Conservation (phyloP, 2,113 vertebrate genomes). For the Microcebus ravelobensis region DNA sequence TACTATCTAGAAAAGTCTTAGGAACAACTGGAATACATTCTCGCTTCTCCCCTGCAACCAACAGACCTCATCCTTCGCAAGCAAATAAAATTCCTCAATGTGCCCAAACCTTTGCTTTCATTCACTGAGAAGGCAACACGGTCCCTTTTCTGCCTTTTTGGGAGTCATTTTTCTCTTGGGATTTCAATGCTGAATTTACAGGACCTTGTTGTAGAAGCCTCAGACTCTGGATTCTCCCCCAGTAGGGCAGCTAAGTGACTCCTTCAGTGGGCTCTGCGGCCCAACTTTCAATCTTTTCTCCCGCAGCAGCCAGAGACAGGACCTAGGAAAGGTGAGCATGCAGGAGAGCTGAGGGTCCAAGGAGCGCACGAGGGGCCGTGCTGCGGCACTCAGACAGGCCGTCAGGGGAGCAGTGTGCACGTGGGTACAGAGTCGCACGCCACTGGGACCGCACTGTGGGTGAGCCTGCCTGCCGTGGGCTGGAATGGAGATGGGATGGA, state of each 20-base stretch:
- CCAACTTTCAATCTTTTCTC: background rate
- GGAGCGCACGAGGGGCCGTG: background rate
- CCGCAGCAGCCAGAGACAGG: background rate
- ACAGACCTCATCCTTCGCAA: background rate
- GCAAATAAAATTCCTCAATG: background rate
- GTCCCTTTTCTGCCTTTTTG: background rate
- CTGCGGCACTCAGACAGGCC: accelerated
- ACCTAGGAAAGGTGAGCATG: background rate
- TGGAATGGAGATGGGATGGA: background rate
- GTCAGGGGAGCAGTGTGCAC: background rate
- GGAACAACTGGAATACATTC: background rate
- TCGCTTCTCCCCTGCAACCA: background rate
- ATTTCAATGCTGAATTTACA: background rate
- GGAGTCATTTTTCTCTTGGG: background rate
- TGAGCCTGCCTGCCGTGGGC: background rate
- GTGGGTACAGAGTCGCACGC: background rate
- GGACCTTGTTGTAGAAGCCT: background rate
- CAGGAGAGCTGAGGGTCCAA: background rate
- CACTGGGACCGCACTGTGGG: background rate
- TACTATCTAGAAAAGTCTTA: background rate
- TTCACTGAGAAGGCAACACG: background rate
- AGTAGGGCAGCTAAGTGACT: background rate
- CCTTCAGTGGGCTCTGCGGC: background rate
- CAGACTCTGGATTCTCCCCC: background rate
- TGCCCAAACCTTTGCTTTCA: background rate